Percentiles rank a stretch among this genome's conserved stretches.
Conservation (phyloP, 2,888 invertebrate species). For the Euplexia lucipara region DNA sequence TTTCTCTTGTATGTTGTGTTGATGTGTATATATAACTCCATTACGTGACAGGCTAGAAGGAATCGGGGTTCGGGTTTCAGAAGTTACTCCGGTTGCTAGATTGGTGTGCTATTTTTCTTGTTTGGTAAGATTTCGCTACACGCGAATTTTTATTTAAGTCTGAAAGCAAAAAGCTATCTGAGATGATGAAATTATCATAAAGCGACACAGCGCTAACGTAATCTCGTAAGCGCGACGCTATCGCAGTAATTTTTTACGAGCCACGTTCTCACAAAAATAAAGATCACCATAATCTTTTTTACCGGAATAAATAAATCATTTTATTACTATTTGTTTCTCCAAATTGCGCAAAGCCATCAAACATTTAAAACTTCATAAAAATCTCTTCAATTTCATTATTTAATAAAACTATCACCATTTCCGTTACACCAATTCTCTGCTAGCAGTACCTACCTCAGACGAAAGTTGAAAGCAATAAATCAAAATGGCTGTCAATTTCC, state of each 20-base stretch:
- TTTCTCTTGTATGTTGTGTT: constrained; percentile 61
- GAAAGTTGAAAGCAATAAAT: constrained; percentile 55
- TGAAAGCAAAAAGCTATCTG: not conserved
- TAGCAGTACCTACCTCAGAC: constrained; percentile 50
- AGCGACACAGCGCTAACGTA: not conserved
- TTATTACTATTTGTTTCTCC: constrained; percentile 24
- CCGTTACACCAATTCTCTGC: constrained; percentile 42
- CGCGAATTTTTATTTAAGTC: constrained; percentile 8
- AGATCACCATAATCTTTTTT: not conserved
- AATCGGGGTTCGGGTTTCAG: constrained; percentile 52
- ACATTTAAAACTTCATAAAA: constrained; percentile 20
- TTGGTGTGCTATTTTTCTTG: constrained; percentile 24
- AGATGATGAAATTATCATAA: constrained; percentile 5
- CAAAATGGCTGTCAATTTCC: constrained; percentile 63
- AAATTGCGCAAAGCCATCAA: constrained; percentile 21
- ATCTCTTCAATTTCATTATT: constrained; percentile 30
- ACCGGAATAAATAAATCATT: constrained; percentile 37
- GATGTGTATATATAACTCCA: constrained; percentile 69
- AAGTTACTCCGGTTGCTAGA: constrained; percentile 29
- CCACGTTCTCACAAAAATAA: not conserved
- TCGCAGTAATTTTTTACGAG: constrained; percentile 5
- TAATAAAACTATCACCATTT: constrained; percentile 55
- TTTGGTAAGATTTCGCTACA: not conserved
- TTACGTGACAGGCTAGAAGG: constrained; percentile 57
- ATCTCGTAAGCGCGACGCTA: not conserved